Evolutionary conservation across 2,888 invertebrate species (phyloP), one percentile per base, ranked within the genome.

Genomic region (Eremobia ochroleuca): DNA sequence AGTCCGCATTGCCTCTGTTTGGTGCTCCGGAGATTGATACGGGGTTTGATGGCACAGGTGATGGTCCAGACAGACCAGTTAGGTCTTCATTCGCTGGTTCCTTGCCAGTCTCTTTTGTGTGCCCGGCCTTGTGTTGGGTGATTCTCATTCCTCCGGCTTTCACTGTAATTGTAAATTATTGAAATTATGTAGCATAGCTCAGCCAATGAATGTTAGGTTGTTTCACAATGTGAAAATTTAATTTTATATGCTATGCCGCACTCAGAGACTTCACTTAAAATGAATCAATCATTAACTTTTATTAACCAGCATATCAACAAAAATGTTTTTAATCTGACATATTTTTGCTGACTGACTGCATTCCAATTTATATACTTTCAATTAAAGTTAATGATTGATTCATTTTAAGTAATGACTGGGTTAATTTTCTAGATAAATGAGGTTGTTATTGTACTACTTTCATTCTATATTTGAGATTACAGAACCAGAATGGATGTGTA

Each of bases 71-170:
- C 0, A 98, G 97, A 61, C 98, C 98, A 0, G 98, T 98, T 80
- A 98, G 97, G 91, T 98, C 98, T 92, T 98, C 98, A 72, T 97
- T 97, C 6, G 97, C 94, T 15, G 97, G 90, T 88, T 97, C 97
- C 92, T 97, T 98, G 18, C 86, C 65, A 2, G 78, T 71, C 74
- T 98, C 97, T 87, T 97, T 98, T 61, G 97, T 95, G 88, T 98
- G 97, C 11, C 98, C 97, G 1, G 97, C 95, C 94, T 99, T 99
- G 92, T 99, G 98, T 91, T 99, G 99, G 25, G 98, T 98, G 91
- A 99, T 99, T 88, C 99, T 97, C 99, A 99, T 99, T 4, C 99
- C 99, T 71, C 99, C 99, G 77, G 98, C 99, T 97, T 99, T 99
- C 5, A 99, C 99, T 99, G 94, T 72, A 73, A 79, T 62, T 40